Evolutionary conservation across 2,888 invertebrate genomes (phyloP).

Genomic region (Parthenolecanium corni): DNA sequence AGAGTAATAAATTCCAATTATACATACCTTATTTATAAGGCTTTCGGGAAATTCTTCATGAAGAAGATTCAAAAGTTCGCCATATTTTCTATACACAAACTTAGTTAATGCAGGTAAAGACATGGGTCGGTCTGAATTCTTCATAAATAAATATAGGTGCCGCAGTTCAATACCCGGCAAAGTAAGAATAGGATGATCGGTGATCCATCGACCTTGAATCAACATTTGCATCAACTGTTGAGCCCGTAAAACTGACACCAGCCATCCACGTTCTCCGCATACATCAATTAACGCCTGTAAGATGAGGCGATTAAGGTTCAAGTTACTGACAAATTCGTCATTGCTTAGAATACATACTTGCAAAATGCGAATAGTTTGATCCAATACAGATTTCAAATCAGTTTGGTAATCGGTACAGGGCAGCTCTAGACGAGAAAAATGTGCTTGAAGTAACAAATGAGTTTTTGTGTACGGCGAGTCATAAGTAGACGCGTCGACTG

Average conservation of each 20-base stretch:
- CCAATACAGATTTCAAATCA: conserved; percentile 91
- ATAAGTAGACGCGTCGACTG: conserved; percentile 58
- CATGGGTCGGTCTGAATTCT: background rate
- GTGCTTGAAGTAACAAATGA: conserved; percentile 83
- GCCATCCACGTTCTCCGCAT: conserved; percentile 80
- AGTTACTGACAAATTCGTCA: background rate
- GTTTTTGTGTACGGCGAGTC: conserved; percentile 94
- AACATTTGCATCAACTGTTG: conserved; percentile 78
- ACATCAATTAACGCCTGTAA: conserved; percentile 91
- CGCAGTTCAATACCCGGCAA: conserved; percentile 63
- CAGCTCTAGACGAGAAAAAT: conserved; percentile 68
- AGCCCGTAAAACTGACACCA: conserved; percentile 63
- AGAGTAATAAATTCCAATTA: background rate
- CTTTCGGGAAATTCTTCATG: conserved; percentile 52
- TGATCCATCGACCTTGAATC: conserved; percentile 81
- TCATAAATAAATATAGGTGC: conserved; percentile 48
- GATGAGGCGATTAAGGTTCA: background rate
- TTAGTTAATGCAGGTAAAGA: conserved; percentile 9
- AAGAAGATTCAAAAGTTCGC: conserved; percentile 49
- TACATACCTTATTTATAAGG: conserved; percentile 56
- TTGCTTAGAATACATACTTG: conserved; percentile 48
- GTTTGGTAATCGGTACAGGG: conserved; percentile 91
- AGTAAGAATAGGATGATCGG: conserved; percentile 58
- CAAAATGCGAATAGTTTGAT: conserved; percentile 87
- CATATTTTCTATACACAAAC: conserved; percentile 39